Evolutionary conservation across 2,113 vertebrate species (phyloP).

Genomic region (Triplophysa siluroides): DNA sequence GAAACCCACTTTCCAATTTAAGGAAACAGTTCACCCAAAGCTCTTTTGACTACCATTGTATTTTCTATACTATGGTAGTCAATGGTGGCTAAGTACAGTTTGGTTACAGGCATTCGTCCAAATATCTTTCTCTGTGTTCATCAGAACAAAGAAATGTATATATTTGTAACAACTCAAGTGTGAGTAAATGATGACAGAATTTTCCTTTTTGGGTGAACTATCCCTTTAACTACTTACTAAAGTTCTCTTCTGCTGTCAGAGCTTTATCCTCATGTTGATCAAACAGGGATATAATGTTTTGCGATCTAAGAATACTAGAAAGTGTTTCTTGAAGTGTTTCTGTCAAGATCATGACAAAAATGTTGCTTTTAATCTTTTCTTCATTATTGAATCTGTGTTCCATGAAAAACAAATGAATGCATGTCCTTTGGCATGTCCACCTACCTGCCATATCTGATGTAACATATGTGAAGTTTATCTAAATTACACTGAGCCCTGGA

Average conservation of each 20-base stretch:
- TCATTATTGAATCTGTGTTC: not conserved
- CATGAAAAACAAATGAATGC: slow-evolving; percentile 10
- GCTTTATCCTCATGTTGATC: slow-evolving; percentile 13
- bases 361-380: not conserved
- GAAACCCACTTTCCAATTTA: no score
- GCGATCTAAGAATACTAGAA: not conserved
- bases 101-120: no score
- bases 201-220: slow-evolving; percentile 15
- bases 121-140: no score
- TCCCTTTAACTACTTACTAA: slow-evolving; percentile 34
- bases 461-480: not conserved
- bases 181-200: no score
- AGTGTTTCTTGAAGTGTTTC: no score
- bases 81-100: no score
- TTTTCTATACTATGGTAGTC: no score
- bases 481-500: not conserved
- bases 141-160: no score
- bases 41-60: no score
- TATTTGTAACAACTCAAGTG: no score
- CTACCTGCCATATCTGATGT: slow-evolving; percentile 9
- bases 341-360: slow-evolving; percentile 6
- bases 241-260: not conserved
- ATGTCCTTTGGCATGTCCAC: not conserved
- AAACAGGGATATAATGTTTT: slow-evolving; percentile 4
- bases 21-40: no score